Base-by-base conservation (phyloP, 1,140 invertebrate species). In the Bombus huntii region DNA sequence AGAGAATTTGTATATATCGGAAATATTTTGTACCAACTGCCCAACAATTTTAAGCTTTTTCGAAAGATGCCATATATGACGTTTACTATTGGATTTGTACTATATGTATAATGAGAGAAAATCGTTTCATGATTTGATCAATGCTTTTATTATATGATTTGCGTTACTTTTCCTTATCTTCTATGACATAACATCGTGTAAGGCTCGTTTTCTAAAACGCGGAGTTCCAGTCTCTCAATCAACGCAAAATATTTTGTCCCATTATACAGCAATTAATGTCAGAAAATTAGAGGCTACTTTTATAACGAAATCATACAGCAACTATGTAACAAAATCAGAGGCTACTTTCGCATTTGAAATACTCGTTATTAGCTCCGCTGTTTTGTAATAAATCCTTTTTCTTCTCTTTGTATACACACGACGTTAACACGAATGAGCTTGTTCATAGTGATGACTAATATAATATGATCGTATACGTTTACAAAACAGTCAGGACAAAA, bases 21-120 rank as follows among this genome's bases (percentile, higher is more conserved):
- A 82, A 90, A 90, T 90, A 90, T 90, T 90, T 90, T 90, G 72
- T 89, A 90, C 78, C 65, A 87, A 82, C 25, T 34, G 74, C 37
- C 59, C 65, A 47, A 70, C 68, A 85, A 68, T 81, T 80, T 47
- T 74, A 78, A 81, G 62, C 39, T 39, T 87, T 83, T 80, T 72
- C 66, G 72, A 79, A 53, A 85, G 44, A 53, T 87, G 78, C 86
- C 73, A 89, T 53, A 72, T 62, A 85, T 53, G n/a, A 87, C 47
- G 22, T 81, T 74, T 59, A 76, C 31, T 42, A 66, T 68, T 47
- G 47, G 39, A 57, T 83, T 68, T 87, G 74, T 75, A 73, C n/a
- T 57, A 39, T 77, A 70, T 31, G 62, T 80, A 73, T 47, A 73
- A 66, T 34, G 42, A 77, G 34, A 78, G 57, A 62, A 81, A 72